These are phyloP conservation scores for Mesorhabditis sp. DNA, from an alignment of 2,888 invertebrate genomes.

Conservation along the genomic window DNA sequence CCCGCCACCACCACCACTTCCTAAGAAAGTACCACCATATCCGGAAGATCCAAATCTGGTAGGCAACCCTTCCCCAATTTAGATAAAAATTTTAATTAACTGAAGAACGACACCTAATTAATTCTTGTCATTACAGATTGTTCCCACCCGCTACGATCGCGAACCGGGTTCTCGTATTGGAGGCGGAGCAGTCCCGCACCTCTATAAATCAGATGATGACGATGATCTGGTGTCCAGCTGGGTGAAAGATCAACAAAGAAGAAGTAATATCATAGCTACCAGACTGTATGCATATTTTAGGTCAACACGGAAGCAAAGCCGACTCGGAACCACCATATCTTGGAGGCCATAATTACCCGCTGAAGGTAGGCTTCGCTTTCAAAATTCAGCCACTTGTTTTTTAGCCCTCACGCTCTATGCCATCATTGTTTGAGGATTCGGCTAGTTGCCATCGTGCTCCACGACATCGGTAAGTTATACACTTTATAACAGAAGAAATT, in stretches of 20 bases:
- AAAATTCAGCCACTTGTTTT: slow-evolving; percentile 11
- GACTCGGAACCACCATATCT: slow-evolving; percentile 5
- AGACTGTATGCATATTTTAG: not conserved
- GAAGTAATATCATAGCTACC: slow-evolving; percentile 18
- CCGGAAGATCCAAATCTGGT: slow-evolving; percentile 26
- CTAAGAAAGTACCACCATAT: slow-evolving; percentile 29
- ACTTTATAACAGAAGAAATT: slow-evolving; percentile 6
- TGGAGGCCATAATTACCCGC: not conserved
- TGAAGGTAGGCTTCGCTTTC: not conserved
- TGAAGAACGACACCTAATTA: not conserved
- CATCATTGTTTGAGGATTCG: slow-evolving; percentile 46
- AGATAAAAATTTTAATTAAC: not conserved
- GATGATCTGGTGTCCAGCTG: slow-evolving; percentile 40
- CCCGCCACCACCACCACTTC: slow-evolving; percentile 29
- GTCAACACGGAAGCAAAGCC: slow-evolving; percentile 6
- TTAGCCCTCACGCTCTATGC: slow-evolving; percentile 46
- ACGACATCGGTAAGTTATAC: slow-evolving; percentile 14
- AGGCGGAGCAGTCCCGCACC: slow-evolving; percentile 4
- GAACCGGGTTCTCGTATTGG: not conserved
- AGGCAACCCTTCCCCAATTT: no score
- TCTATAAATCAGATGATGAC: slow-evolving; percentile 15
- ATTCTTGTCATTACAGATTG: not conserved
- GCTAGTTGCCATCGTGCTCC: slow-evolving; percentile 31
- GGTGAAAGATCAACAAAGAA: slow-evolving; percentile 37
- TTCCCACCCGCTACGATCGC: not conserved